Base-by-base conservation (phyloP, 2,797 vertebrate genomes). In the Hylomyscus alleni region DNA sequence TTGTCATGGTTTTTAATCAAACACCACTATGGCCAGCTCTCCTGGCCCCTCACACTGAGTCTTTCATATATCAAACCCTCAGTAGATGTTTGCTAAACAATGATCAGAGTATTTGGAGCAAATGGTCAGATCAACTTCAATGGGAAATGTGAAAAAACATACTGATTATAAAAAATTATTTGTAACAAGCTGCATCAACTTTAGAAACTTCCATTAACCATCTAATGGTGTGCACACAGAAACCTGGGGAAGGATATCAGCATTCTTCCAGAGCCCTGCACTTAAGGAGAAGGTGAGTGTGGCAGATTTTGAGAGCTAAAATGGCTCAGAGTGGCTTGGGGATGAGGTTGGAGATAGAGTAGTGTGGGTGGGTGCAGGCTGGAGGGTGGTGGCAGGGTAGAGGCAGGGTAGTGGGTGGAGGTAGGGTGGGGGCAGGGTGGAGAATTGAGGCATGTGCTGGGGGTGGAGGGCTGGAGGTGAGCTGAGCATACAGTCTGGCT, bases 161-260 rank as follows among this genome's bases (percentile, higher is more conserved):
- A 78, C 40, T 37, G 10, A 50, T 75, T 78, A 67, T 12, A 62
- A 73, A 40, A 19, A 40, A 20, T 22, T 24, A 52, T 90, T 90
- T 88, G 91, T 78, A 94, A 88, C 91, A 88, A 89, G 93, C 8
- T 95, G n/a, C 17, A 44, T 52, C 76, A 75, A 81, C 29, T 60
- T 93, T 78, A 75, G 82, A 65, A 94, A 69, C 29, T 14, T 14
- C 67, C 20, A 29, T 58, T 84, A 84, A 92, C 56, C 81, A 83
- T 62, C 56, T 60, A 44, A 31, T 3, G 3, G 60, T 10, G 7
- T 13, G 77, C 89, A 92, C 62, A 81, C 54, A 78, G 78, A 54
- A 62, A 26, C 58, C n/a, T 85, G 54, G 56, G 17, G 29, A 83
- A 65, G 31, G 10, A 34, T 6, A 50, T 20, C 17, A 34, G 22